Conservation (phyloP, 2,113 vertebrate species). For the Cyrtonyx montezumae region DNA sequence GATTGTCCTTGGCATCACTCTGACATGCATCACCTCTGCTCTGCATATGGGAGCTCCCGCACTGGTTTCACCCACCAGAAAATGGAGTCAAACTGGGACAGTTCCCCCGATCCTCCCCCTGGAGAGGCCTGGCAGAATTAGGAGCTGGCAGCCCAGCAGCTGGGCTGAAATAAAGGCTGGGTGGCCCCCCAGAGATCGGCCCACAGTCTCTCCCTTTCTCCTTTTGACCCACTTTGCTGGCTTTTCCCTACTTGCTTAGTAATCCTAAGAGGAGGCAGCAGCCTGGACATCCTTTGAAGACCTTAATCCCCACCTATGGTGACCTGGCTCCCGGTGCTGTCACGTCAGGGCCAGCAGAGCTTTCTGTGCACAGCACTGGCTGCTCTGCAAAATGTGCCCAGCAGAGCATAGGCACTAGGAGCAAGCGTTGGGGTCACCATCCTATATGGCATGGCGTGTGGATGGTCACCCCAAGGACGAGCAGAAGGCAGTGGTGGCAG, state of each 20-base stretch:
- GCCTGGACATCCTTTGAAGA: not conserved
- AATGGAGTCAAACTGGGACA: not conserved
- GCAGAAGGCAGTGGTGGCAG: not conserved
- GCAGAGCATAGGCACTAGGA: accelerated
- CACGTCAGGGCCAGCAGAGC: not conserved
- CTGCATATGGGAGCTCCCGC: not conserved
- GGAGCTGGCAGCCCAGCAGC: not conserved
- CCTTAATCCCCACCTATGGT: not conserved
- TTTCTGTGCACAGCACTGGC: accelerated
- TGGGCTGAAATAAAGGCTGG: not conserved
- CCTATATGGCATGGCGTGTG: not conserved
- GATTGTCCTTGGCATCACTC: not conserved
- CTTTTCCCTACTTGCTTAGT: not conserved
- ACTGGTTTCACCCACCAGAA: not conserved
- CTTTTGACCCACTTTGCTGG: not conserved
- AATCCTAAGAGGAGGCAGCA: not conserved
- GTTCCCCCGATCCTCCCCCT: not conserved
- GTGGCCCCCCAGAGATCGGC: not conserved
- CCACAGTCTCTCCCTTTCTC: not conserved
- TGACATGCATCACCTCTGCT: not conserved
- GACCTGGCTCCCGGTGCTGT: not conserved
- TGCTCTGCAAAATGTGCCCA: not conserved
- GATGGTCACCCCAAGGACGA: not conserved
- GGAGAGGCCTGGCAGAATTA: not conserved
- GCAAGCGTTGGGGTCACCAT: not conserved